Percentiles rank a stretch among this genome's conserved stretches.
Conservation (phyloP, 2,888 invertebrate genomes). For the Troides aeacus region DNA sequence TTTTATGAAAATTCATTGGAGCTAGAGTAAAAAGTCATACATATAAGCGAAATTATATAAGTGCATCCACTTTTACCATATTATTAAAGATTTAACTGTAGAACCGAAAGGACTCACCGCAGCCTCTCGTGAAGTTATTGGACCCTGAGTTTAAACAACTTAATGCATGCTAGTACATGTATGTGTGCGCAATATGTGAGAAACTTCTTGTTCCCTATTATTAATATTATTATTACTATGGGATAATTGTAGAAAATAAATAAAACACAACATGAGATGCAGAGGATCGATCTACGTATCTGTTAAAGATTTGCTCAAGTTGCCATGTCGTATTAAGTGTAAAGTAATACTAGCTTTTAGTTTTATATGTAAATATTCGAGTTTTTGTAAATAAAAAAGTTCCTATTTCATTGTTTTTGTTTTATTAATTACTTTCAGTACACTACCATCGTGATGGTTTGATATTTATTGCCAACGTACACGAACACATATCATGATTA, state of each 20-base stretch:
- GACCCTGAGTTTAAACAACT: slow-evolving; percentile 6
- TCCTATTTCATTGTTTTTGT: slow-evolving; percentile 65
- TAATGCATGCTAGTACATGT: slow-evolving; percentile 16
- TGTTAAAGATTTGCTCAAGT: slow-evolving; percentile 71
- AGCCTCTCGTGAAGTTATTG: slow-evolving; percentile 18
- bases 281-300: slow-evolving; percentile 15
- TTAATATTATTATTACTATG: background rate
- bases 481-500: too few species aligned
- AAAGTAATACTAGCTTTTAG: slow-evolving; percentile 44
- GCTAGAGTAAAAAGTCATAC: background rate
- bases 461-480: too few species aligned
- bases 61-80: background rate
- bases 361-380: slow-evolving; percentile 59
- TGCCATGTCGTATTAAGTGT: slow-evolving; percentile 64
- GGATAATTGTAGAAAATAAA: background rate
- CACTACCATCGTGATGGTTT: too few species aligned
- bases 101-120: slow-evolving; percentile 11
- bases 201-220: slow-evolving; percentile 1
- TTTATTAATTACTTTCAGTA: slow-evolving; percentile 46
- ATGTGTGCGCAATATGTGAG: background rate
- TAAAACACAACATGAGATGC: background rate
- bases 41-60: slow-evolving; percentile 3
- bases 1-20: background rate
- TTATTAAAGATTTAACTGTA: slow-evolving; percentile 5
- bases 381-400: slow-evolving; percentile 76